Base-by-base conservation (phyloP, 2,888 invertebrate species). In the Podotricha telesiphe region DNA sequence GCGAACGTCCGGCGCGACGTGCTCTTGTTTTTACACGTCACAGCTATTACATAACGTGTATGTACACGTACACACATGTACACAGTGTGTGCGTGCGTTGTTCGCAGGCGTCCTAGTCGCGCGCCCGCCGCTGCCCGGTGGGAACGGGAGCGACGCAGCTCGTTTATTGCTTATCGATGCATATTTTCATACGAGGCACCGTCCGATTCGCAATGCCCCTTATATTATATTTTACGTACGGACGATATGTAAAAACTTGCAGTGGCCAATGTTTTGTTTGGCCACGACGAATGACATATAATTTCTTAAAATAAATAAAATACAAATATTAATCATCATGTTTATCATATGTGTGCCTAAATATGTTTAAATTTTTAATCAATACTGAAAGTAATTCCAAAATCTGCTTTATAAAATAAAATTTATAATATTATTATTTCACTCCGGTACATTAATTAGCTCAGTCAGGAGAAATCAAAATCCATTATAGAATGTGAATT, bases 1-100 rank as follows among this genome's bases (percentile, higher is more conserved):
- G 70, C 72, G 71, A 69, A 42, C 50, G 58, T 50, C 73, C 50
- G 48, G 40, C 72, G 72, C 51, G 65, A 69, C 59, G 47, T 59
- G 68, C 68, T 42, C 53, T 55, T 61, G 65, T 69, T 69, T 69
- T 69, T 69, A 61, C 65, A 40, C 61, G 69, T 55, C 67, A 62
- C 67, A 61, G 61, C 61, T 65, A 65, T 69, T 69, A 69, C 65
- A 65, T 61, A 55, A 61, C 55, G 47, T 19, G 61, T 55, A 55
- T 47, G 40, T 15, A 53, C 53, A 34, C 28, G 8, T n/a, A 1
- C 8, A 34, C 11, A 37, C n/a, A 34, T 10, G 10, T 1, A n/a
- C 17, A 10, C 53, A 53, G 37, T 8, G 37, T 37, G 37, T 37
- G 37, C 37, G 37, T 37, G 37, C 28, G 28, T 28, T 8, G n/a